These are phyloP conservation scores for Troides aeacus DNA, from an alignment of 2,888 invertebrate genomes.

Conservation along the genomic window DNA sequence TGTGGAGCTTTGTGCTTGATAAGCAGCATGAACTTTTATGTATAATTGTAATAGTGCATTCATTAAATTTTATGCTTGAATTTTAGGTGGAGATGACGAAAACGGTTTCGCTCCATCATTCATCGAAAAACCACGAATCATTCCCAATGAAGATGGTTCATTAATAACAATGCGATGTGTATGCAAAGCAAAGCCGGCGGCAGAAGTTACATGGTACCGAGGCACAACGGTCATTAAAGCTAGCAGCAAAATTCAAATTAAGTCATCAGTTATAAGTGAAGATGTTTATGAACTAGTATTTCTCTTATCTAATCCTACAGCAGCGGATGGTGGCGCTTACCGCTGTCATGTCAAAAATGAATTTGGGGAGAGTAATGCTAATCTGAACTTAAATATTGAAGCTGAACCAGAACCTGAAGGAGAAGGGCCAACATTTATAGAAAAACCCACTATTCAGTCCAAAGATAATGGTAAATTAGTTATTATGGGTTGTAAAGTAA, in stretches of 20 bases:
- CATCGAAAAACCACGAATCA: constrained; percentile 98
- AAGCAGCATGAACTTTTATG: constrained; percentile 59
- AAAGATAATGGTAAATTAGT: constrained; percentile 80
- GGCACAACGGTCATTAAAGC: constrained; percentile 92
- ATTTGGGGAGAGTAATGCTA: constrained; percentile 97
- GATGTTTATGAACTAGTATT: constrained; percentile 93
- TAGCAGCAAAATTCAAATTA: constrained; percentile 91
- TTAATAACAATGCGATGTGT: constrained; percentile 98
- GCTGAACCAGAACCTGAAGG: constrained; percentile 96
- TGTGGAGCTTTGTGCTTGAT: constrained; percentile 67
- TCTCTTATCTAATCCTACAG: constrained; percentile 74
- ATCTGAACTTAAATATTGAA: constrained; percentile 97
- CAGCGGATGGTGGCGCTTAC: constrained; percentile 79
- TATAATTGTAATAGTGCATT: background rate
- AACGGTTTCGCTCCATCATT: constrained; percentile 97
- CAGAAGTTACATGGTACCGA: constrained; percentile 96
- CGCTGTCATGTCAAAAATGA: constrained; percentile 97
- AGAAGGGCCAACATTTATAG: constrained; percentile 95
- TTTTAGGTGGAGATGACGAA: constrained; percentile 92
- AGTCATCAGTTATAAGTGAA: constrained; percentile 87
- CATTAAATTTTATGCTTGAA: constrained; percentile 31
- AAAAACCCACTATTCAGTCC: constrained; percentile 93
- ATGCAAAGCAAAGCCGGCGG: constrained; percentile 96
- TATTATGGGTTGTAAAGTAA: constrained; percentile 75
- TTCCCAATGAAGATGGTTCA: constrained; percentile 98